phyloP scores from a whole-genome alignment of 2,888 invertebrate species.

The Rhamphomyia laevipes region DNA sequence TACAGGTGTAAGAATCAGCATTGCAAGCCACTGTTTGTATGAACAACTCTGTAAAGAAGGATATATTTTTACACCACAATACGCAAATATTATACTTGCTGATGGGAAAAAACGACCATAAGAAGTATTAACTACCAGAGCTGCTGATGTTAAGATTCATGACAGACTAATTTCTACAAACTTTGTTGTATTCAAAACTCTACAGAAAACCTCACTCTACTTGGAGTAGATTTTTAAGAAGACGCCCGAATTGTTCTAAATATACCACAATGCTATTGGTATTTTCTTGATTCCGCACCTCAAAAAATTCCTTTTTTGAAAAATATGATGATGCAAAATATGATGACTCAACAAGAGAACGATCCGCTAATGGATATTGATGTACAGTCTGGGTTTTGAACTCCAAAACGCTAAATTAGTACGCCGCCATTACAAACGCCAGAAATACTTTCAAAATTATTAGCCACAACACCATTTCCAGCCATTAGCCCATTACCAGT shows the following conservation, averaged over 20 bases:
- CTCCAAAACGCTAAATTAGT: too few species aligned
- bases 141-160: constrained; percentile 7
- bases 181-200: constrained; percentile 18
- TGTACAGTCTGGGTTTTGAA: too few species aligned
- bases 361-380: too few species aligned
- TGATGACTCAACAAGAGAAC: too few species aligned
- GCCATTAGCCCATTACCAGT: not conserved
- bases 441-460: too few species aligned
- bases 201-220: constrained; percentile 13
- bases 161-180: constrained; percentile 11
- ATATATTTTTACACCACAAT: constrained; percentile 8
- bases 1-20: constrained; percentile 12
- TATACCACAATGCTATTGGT: constrained; percentile 13
- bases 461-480: too few species aligned
- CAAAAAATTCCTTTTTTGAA: too few species aligned
- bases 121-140: constrained; percentile 7
- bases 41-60: constrained; percentile 7
- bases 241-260: constrained; percentile 20
- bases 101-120: constrained; percentile 8
- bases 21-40: constrained; percentile 10
- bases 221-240: constrained; percentile 17
- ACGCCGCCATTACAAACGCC: too few species aligned
- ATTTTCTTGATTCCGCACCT: too few species aligned
- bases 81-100: constrained; percentile 11
- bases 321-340: not conserved